These are phyloP conservation scores for Caloenas nicobarica DNA, from an alignment of 2,113 vertebrate species.

Conservation along the genomic window DNA sequence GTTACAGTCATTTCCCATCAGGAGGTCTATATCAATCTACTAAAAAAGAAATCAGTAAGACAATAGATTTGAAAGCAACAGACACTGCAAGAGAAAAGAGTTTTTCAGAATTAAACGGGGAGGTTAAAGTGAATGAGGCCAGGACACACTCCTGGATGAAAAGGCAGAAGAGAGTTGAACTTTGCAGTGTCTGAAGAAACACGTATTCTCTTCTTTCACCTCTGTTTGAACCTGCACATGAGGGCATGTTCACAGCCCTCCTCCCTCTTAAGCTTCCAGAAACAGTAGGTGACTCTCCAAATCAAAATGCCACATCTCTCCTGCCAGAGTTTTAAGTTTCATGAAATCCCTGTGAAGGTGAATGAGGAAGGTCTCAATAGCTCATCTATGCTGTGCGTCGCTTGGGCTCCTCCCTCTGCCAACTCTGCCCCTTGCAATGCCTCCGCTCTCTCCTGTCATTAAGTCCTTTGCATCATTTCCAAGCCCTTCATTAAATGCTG, in stretches of 20 bases:
- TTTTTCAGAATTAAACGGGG: background rate
- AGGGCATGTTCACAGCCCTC: background rate
- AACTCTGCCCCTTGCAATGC: background rate
- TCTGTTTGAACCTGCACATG: background rate
- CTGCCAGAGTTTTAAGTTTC: background rate
- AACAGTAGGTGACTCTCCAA: background rate
- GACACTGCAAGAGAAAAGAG: background rate
- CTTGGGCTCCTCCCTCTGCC: background rate
- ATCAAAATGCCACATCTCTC: background rate
- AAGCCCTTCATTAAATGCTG: conserved; percentile 45
- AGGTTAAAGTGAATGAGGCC: background rate
- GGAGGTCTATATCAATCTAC: background rate
- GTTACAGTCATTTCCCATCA: background rate
- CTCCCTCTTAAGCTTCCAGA: background rate
- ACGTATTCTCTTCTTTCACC: background rate
- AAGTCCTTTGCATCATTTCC: background rate
- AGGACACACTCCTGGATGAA: background rate
- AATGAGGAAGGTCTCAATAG: background rate
- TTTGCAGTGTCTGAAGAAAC: background rate
- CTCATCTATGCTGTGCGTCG: background rate
- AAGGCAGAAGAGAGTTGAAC: background rate
- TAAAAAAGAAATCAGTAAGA: background rate
- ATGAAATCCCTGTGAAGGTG: background rate
- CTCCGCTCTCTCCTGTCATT: background rate
- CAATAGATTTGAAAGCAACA: background rate